Conservation (phyloP, 1,140 invertebrate genomes). For the Drosophila cardini region DNA sequence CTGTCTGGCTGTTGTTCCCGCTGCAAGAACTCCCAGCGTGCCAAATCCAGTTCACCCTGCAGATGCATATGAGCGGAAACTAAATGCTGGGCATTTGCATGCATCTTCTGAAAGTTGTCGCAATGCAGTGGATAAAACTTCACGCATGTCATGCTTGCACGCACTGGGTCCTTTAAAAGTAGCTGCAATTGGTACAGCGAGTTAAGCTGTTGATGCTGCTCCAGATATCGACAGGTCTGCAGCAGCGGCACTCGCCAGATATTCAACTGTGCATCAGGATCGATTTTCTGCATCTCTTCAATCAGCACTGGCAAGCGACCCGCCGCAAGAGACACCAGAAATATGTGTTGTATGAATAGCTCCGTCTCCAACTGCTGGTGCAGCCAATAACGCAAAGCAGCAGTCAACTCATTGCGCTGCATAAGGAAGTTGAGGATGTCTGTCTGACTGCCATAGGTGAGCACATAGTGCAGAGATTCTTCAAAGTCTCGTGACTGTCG, state of each 20-base stretch:
- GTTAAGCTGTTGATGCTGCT: conserved; percentile 87
- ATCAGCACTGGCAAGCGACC: conserved; percentile 87
- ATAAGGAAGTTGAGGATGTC: conserved; percentile 90
- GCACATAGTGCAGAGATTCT: conserved; percentile 90
- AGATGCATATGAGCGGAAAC: conserved; percentile 88
- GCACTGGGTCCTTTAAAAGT: conserved; percentile 88
- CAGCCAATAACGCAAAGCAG: conserved; percentile 88
- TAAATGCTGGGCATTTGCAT: conserved; percentile 86
- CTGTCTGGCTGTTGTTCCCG: conserved; percentile 56
- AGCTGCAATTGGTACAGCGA: conserved; percentile 89
- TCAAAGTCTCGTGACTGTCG: conserved; percentile 87
- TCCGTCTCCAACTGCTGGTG: conserved; percentile 88
- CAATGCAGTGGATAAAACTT: conserved; percentile 88
- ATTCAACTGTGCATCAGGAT: conserved; percentile 87
- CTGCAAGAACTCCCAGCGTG: conserved; percentile 81
- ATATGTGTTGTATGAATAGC: conserved; percentile 89
- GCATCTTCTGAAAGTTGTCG: conserved; percentile 86
- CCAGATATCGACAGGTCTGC: conserved; percentile 88
- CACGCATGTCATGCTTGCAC: conserved; percentile 91
- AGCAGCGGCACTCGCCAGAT: conserved; percentile 89
- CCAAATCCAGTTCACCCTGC: conserved; percentile 80
- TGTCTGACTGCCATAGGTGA: conserved; percentile 89
- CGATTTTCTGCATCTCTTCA: conserved; percentile 86
- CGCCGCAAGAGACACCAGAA: conserved; percentile 87
- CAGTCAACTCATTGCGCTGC: conserved; percentile 87